Evolutionary conservation across 1,140 invertebrate species (phyloP).

Genomic region (Leguminivora glycinivorella): DNA sequence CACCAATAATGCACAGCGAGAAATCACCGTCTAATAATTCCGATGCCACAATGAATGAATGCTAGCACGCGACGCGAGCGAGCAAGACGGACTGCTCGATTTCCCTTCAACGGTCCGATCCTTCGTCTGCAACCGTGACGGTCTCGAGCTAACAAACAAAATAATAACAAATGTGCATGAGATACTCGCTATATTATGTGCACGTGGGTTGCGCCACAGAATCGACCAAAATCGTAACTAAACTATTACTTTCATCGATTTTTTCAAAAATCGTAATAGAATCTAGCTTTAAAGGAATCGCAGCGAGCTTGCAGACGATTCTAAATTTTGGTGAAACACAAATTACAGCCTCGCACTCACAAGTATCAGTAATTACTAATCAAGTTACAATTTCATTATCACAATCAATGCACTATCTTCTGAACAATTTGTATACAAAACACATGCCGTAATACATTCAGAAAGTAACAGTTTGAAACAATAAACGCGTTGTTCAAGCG

Average conservation of each 20-base stretch:
- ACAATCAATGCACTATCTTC: slow-evolving; percentile 62
- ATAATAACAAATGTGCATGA: slow-evolving; percentile 83
- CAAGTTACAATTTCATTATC: slow-evolving; percentile 53
- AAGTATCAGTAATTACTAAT: slow-evolving; percentile 60
- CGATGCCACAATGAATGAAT: slow-evolving; percentile 54
- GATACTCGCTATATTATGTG: slow-evolving; percentile 75
- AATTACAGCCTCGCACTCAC: slow-evolving; percentile 68
- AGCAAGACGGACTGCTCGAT: slow-evolving; percentile 63
- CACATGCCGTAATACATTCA: slow-evolving; percentile 73
- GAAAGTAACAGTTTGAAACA: slow-evolving; percentile 70
- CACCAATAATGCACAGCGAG: slow-evolving; percentile 58
- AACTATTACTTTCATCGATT: background rate
- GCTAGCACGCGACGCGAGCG: slow-evolving; percentile 55
- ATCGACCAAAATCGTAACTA: slow-evolving; percentile 38
- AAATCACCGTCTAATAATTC: slow-evolving; percentile 45
- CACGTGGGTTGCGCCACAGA: slow-evolving; percentile 75
- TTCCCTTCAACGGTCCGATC: slow-evolving; percentile 68
- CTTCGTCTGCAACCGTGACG: slow-evolving; percentile 49
- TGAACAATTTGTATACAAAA: slow-evolving; percentile 77
- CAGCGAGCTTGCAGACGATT: slow-evolving; percentile 62
- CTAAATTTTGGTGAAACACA: slow-evolving; percentile 70
- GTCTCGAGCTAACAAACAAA: slow-evolving; percentile 80
- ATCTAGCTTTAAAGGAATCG: slow-evolving; percentile 55
- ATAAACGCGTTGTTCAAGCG: slow-evolving; percentile 75
- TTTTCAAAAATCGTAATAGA: slow-evolving; percentile 49